These are phyloP conservation scores for Gymnocephalus cernua DNA, from an alignment of 2,113 vertebrate species.

Conservation along the genomic window DNA sequence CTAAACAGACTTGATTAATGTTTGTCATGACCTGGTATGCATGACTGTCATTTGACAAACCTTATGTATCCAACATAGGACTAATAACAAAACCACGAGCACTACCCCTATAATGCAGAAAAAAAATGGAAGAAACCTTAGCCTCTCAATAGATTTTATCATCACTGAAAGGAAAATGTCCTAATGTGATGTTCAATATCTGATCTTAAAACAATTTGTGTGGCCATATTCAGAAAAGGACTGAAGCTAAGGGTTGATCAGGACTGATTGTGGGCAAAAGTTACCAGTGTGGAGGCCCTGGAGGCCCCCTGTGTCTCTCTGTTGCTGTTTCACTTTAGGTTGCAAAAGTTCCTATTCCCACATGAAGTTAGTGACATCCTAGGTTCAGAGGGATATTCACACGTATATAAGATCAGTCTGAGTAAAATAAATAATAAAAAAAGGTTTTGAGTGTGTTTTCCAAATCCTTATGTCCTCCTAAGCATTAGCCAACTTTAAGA, in stretches of 20 bases:
- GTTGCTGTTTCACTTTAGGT: not conserved
- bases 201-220: not conserved
- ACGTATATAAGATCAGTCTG: not conserved
- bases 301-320: not conserved
- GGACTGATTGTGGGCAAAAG: not conserved
- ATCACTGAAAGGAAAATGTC: not conserved
- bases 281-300: too few species aligned
- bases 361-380: not conserved
- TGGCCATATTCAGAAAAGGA: not conserved
- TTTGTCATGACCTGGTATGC: conserved; percentile 27
- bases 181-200: not conserved
- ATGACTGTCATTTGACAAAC: conserved; percentile 10
- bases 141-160: not conserved
- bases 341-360: not conserved
- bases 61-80: not conserved
- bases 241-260: not conserved
- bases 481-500: not conserved
- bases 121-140: too few species aligned
- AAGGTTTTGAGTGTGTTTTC: not conserved
- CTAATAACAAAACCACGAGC: not conserved
- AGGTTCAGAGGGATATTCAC: not conserved
- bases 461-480: not conserved
- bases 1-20: conserved; percentile 3
- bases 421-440: not conserved
- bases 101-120: too few species aligned